Evolutionary conservation across 2,113 vertebrate species (phyloP), one percentile per base, ranked within the genome.

Genomic region (Triplophysa tibetana): DNA sequence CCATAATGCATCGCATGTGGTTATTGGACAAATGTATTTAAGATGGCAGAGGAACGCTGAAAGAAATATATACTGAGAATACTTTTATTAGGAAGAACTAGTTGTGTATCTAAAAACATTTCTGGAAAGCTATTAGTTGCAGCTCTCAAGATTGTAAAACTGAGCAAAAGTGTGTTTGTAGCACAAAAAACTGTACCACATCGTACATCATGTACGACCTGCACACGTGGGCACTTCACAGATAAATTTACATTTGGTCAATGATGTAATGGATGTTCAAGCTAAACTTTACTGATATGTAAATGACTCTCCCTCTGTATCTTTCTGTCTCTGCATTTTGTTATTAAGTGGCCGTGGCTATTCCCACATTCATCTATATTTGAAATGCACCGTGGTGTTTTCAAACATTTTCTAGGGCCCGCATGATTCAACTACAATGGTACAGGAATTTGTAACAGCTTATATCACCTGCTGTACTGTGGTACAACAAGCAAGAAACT

Each of bases 221-320:
- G 0, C 29, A 41, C 70, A 12, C 24, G 17, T 48, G 16, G 14
- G n/a, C 23, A 69, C 2, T 29, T 33, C 61, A 56, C 52, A 5
- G 16, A 43, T 26, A 23, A 21, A 52, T 21, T 70, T 70, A 63
- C 74, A 56, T 45, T 60, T 70, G 80, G 24, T 50, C 33, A 64
- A 26, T 63, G 21, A 29, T 1, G 12, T 43, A 43, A 33, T 43
- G 54, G 48, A 65, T 58, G 48, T 19, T 45, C 8, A n/a, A 21
- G 45, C n/a, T 63, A 24, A 7, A 61, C 43, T 63, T 70, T 76
- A 45, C 70, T 74, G 68, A 68, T 50, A 72, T 73, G 75, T 63
- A 78, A 82, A 82, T 66, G 8, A 19, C 21, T 70, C n/a, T 8
- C 54, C 26, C 9, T 58, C 43, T 43, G 14, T 11, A 54, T 41